Conservation (phyloP, 2,888 invertebrate species). For the Dendrolimus houi region DNA sequence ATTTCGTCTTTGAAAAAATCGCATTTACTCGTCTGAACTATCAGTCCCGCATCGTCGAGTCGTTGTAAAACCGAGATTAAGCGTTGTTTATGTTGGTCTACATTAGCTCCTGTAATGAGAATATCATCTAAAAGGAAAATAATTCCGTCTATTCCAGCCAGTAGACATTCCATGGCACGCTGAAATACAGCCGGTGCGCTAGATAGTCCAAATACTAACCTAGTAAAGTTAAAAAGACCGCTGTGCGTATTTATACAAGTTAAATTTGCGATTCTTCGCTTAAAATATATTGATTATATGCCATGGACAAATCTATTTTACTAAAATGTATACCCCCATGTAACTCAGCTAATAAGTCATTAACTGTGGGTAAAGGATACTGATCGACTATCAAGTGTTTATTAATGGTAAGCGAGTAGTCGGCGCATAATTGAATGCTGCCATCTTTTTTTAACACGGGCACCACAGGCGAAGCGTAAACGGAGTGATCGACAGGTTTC, state of each 20-base stretch:
- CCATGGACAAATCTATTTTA: no score
- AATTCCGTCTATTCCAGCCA: no score
- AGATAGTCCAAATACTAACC: constrained; percentile 11
- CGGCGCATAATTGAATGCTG: constrained; percentile 11
- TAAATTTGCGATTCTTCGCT: neutral
- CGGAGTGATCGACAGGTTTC: constrained; percentile 10
- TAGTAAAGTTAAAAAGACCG: constrained; percentile 9
- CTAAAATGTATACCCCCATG: neutral
- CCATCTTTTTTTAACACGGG: constrained; percentile 14
- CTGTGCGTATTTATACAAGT: constrained; percentile 13
- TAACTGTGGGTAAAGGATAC: constrained; percentile 15
- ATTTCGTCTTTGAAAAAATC: constrained; percentile 11
- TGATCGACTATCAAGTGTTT: constrained; percentile 16
- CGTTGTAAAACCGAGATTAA: no score
- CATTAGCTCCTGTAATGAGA: no score
- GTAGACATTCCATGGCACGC: constrained; percentile 3
- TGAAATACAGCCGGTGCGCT: constrained; percentile 9
- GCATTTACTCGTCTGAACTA: constrained; percentile 8
- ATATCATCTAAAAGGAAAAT: neutral
- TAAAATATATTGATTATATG: no score
- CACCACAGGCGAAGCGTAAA: constrained; percentile 13
- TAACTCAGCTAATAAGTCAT: constrained; percentile 14
- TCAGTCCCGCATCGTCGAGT: constrained; percentile 3
- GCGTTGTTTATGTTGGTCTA: neutral
- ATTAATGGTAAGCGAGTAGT: constrained; percentile 14